Evolutionary conservation across 1,140 invertebrate species (phyloP), one percentile per base, ranked within the genome.

Genomic region (Drosophila arizonae): DNA sequence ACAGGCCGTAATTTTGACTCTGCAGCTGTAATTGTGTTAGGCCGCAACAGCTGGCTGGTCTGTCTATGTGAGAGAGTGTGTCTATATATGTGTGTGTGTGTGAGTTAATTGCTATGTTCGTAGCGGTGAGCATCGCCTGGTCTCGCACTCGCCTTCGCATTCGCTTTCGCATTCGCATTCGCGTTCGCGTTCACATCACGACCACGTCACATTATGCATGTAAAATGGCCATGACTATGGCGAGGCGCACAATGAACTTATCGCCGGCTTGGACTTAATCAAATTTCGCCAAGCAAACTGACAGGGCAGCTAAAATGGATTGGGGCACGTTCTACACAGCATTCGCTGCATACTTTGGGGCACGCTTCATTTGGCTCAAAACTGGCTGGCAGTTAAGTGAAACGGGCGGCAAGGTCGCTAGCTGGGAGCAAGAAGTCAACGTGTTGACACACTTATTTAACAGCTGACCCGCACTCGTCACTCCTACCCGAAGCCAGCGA

Each of bases 381-480:
- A 33, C 41, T 28, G 39, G 57, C 43, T 60, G 43, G 43, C 57
- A 48, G 57, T 48, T 21, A 9, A 64, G 43, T 9, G 36, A 36
- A 43, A 39, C 33, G 24, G 17, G 17, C 13, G 45, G 17, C 17
- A 39, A 55, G 28, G 43, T 17, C 51, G 46, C 54, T 48, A 54
- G 54, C 45, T 39, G 24, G 55, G 2, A 57, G 26, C 54, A n/a
- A 52, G 56, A 17, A 48, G 46, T 57, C 76, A 66, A 72, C 69
- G 69, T 60, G 57, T 72, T 79, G 84, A 87, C 82, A 88, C 84
- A 87, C 77, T 86, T 87, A 87, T 81, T 79, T 87, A 81, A 46
- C 64, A 81, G 71, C 81, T 86, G 81, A 75, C 67, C 63, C 54
- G 60, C 60, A 61, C 70, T 65, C 70, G 60, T 79, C 70, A 79